Evolutionary conservation across 2,113 vertebrate species (phyloP), one percentile per base, ranked within the genome.

Genomic region (Catharus minimus): DNA sequence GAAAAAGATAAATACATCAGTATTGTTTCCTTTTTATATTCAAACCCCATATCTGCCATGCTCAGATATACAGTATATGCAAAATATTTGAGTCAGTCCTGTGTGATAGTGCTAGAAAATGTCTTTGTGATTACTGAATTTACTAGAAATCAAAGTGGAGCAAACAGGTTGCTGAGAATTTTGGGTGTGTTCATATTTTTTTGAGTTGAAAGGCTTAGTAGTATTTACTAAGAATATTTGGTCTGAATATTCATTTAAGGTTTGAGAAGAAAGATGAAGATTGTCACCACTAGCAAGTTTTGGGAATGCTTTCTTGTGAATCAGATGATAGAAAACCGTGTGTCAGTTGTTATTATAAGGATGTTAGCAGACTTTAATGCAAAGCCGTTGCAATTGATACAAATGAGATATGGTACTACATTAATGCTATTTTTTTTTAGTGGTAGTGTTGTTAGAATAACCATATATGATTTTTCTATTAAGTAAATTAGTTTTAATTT

Each of bases 11-110:
- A 93, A 55, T 33, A 21, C 27, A 39, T 44, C 46, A 43, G 64
- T 93, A 91, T 94, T 19, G 3, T 43, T 93, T 93, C 74, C 74
- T 85, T 84, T 75, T 93, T 82, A 50, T 30, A 6, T 64, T 52
- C 53, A 67, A 83, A 61, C 46, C 24, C 3, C 2, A 1, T 36
- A 11, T 24, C 19, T 66, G 11, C 32, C 14, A 32, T 73, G 38
- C 41, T 75, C 36, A 69, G 22, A 57, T 72, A 6, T 21, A 30
- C 62, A 49, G 33, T 55, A 43, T 73, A 89, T 89, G 89, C 67
- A 82, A 85, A 93, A 76, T 30, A 71, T 73, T 88, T 82, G 64
- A 88, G 27, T 75, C 47, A 71, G 32, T 83, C 52, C 49, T 73
- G 67, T 62, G 67, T 62, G 81, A 69, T 32, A 80, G 65, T 41